phyloP scores from a whole-genome alignment of 2,113 vertebrate genomes.

The Lates calcarifer region DNA sequence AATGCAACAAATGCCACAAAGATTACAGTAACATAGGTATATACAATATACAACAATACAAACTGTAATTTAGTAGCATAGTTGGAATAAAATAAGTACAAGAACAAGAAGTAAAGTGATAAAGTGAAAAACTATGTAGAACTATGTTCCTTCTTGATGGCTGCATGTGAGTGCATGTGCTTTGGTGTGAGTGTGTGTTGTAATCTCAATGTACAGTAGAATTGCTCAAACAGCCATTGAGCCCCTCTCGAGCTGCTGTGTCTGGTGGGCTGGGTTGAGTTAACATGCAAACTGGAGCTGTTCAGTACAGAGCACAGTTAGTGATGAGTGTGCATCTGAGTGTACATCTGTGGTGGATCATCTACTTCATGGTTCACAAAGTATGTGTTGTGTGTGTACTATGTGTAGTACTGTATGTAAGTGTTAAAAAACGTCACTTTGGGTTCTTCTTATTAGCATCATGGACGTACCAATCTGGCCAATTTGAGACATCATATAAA shows the following conservation, averaged over 20 bases:
- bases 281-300: slow-evolving; percentile 40
- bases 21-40: too few species aligned
- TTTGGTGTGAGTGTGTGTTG: slow-evolving; percentile 27
- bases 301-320: slow-evolving; percentile 23
- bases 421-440: not conserved
- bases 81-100: too few species aligned
- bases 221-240: slow-evolving; percentile 43
- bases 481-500: not conserved
- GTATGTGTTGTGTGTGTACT: slow-evolving; percentile 20
- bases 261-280: slow-evolving; percentile 7
- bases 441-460: not conserved
- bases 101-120: too few species aligned
- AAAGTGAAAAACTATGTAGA: too few species aligned
- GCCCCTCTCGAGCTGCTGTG: slow-evolving; percentile 16
- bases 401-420: not conserved
- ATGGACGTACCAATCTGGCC: not conserved
- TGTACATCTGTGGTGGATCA: slow-evolving; percentile 25
- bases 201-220: slow-evolving; percentile 41
- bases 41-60: too few species aligned
- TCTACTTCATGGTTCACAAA: slow-evolving; percentile 13
- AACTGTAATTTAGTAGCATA: too few species aligned
- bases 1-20: too few species aligned
- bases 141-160: too few species aligned
- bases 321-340: slow-evolving; percentile 29
- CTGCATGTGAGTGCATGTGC: not conserved